Percentiles rank a stretch among this genome's conserved stretches.
phyloP scores from a whole-genome alignment of 2,113 vertebrate genomes.

The Amazona guildingii region DNA sequence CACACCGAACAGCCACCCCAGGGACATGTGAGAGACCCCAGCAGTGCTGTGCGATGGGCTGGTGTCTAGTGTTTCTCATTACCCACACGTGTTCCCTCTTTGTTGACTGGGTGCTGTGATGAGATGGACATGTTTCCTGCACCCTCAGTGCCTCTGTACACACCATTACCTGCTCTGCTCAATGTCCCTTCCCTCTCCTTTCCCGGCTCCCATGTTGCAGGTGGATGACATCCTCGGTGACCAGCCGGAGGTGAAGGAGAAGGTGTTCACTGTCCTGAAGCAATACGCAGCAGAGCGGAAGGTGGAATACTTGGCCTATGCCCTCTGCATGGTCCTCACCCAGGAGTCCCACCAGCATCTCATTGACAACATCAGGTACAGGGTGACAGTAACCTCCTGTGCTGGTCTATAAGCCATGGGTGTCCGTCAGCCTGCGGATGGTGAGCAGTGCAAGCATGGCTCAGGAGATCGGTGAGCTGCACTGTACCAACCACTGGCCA shows the following conservation, averaged over 20 bases:
- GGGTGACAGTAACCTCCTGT: neutral
- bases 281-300: conserved; percentile 89
- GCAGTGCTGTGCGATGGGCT: neutral
- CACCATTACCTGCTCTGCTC: accelerated
- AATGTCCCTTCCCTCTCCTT: neutral
- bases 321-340: conserved; percentile 83
- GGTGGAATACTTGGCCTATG: conserved; percentile 87
- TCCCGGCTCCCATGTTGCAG: conserved; percentile 47
- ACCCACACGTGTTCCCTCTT: accelerated
- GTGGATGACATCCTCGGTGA: conserved; percentile 87
- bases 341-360: conserved; percentile 84
- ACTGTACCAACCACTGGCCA: accelerated
- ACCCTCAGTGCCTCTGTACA: accelerated
- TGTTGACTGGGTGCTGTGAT: accelerated
- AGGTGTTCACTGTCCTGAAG: conserved; percentile 85
- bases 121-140: accelerated
- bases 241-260: conserved; percentile 85
- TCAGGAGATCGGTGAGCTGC: neutral
- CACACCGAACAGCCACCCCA: accelerated
- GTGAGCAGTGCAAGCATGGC: accelerated
- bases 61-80: accelerated
- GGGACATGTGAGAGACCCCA: accelerated
- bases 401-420: accelerated
- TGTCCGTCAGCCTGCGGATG: accelerated
- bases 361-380: conserved; percentile 91